Percentiles rank a stretch among this genome's conserved stretches.
These are phyloP conservation scores for Phylloscopus trochilus DNA, from an alignment of 2,113 vertebrate genomes.

Conservation along the genomic window DNA sequence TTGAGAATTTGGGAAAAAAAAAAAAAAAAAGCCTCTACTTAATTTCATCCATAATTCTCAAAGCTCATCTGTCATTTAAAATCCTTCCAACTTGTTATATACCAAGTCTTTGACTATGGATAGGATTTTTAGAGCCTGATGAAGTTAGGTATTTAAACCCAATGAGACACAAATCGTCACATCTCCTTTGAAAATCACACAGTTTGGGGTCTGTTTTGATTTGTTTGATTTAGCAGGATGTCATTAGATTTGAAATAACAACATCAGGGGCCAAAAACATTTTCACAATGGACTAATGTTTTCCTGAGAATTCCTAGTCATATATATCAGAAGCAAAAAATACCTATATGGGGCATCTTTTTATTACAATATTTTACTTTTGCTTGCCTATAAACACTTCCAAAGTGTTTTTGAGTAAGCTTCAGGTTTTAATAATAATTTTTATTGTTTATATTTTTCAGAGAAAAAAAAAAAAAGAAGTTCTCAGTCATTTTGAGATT, in stretches of 20 bases:
- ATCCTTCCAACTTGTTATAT: not conserved
- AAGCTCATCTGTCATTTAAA: conserved; percentile 36
- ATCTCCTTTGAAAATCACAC: conserved; percentile 1
- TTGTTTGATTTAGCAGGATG: conserved; percentile 30
- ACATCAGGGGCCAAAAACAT: not conserved
- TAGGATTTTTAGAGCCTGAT: conserved; percentile 9
- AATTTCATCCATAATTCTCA: conserved; percentile 6
- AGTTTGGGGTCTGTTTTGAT: conserved; percentile 23
- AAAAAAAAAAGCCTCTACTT: not conserved
- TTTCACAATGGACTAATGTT: not conserved
- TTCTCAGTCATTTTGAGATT: not conserved
- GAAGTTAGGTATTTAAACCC: conserved; percentile 7
- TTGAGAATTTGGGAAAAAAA: not conserved
- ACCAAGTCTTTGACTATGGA: not conserved
- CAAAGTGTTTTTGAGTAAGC: not conserved
- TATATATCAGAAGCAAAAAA: not conserved
- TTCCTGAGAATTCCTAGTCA: not conserved
- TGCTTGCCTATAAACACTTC: not conserved
- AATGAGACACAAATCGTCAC: not conserved
- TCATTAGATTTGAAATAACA: not conserved
- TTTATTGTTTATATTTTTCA: not conserved
- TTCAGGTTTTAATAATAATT: not conserved
- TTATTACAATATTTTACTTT: not conserved
- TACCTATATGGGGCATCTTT: not conserved
- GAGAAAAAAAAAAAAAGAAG: not conserved